Conservation (phyloP, 2,888 invertebrate genomes). For the Heliconius aoede region DNA sequence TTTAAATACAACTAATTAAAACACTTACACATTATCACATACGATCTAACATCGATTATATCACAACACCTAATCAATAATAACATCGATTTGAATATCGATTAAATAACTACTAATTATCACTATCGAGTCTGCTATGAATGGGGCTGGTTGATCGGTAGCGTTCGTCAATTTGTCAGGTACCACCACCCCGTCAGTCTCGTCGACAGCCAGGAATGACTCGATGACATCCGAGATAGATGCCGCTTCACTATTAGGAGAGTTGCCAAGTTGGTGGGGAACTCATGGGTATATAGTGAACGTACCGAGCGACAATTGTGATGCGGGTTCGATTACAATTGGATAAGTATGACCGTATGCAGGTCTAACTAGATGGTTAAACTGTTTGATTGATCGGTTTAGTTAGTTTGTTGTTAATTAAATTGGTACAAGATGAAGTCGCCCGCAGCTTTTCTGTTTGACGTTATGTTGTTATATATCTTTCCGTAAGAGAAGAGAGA, state of each 20-base stretch:
- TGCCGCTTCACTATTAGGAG: constrained; percentile 79
- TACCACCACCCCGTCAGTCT: constrained; percentile 77
- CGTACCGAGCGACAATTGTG: constrained; percentile 74
- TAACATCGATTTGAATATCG: not conserved
- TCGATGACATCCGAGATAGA: constrained; percentile 80
- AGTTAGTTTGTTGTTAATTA: constrained; percentile 15
- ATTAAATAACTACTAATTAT: not conserved
- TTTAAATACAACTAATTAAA: not conserved
- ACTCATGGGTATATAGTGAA: constrained; percentile 62
- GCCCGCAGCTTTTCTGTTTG: constrained; percentile 17
- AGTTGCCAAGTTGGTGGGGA: constrained; percentile 65
- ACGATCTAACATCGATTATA: not conserved
- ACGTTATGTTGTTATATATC: not conserved
- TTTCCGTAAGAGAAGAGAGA: not conserved
- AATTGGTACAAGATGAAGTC: constrained; percentile 10
- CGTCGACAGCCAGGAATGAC: constrained; percentile 77
- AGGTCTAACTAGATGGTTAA: constrained; percentile 26
- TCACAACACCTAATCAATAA: not conserved
- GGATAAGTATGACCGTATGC: constrained; percentile 56
- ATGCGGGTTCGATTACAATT: constrained; percentile 75
- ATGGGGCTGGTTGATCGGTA: constrained; percentile 52
- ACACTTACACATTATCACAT: not conserved
- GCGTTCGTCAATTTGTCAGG: constrained; percentile 79
- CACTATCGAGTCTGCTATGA: constrained; percentile 36
- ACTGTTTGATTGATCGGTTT: constrained; percentile 27